phyloP scores from a whole-genome alignment of 1,140 invertebrate species.

The Odontomachus brunneus region DNA sequence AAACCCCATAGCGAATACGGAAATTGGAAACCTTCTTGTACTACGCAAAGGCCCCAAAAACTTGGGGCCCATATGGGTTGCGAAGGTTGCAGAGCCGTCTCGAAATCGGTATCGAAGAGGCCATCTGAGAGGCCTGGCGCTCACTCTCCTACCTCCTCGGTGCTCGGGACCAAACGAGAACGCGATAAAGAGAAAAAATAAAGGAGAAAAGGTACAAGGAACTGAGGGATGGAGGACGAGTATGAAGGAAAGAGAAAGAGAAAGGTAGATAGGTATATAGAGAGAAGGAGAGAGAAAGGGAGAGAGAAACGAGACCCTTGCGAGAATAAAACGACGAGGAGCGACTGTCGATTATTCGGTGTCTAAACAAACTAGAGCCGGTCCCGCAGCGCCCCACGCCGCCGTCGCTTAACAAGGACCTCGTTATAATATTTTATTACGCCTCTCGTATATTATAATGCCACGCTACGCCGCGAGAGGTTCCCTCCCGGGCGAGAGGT shows the following conservation, averaged over 20 bases:
- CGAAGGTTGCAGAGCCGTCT: constrained; percentile 51
- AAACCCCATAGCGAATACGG: constrained; percentile 69
- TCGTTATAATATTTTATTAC: constrained; percentile 85
- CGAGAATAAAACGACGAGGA: constrained; percentile 68
- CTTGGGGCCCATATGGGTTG: constrained; percentile 72
- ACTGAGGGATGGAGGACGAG: neutral
- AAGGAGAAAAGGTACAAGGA: constrained; percentile 37
- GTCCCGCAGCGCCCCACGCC: constrained; percentile 64
- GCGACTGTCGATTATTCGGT: constrained; percentile 84
- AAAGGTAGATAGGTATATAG: neutral
- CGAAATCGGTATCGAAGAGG: constrained; percentile 69
- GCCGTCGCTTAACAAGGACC: constrained; percentile 83
- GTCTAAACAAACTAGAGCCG: constrained; percentile 85
- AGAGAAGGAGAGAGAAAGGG: constrained; percentile 42
- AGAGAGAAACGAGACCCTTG: constrained; percentile 25
- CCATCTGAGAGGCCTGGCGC: constrained; percentile 67
- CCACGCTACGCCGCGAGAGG: constrained; percentile 22
- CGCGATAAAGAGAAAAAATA: constrained; percentile 41
- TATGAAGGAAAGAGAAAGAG: neutral
- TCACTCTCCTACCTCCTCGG: constrained; percentile 4
- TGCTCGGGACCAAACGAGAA: constrained; percentile 44
- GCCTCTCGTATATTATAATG: constrained; percentile 40
- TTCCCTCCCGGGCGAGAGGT: constrained; percentile 35
- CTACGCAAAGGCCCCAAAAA: constrained; percentile 66
- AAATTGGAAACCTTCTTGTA: constrained; percentile 76